Evolutionary conservation across 2,113 vertebrate genomes (phyloP), one percentile per base, ranked within the genome.

Genomic region (Pseudopipra pipra): DNA sequence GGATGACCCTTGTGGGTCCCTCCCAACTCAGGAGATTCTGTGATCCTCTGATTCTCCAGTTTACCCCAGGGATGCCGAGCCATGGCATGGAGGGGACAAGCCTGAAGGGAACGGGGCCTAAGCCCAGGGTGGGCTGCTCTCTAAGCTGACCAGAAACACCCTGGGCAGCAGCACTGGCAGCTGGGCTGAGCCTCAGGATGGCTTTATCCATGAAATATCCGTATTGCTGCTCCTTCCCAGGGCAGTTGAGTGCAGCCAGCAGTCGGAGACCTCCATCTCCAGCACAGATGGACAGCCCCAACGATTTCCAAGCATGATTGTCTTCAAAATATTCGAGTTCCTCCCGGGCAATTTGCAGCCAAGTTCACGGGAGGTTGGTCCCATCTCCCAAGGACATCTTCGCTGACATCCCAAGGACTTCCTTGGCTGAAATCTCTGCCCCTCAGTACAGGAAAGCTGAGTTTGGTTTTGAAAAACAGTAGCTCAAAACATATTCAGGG

Each of bases 41-140:
- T 41, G 35, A 3, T 33, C 55, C 55, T 62, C n/a, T 58, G 51
- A 54, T 54, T 41, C 55, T 8, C 0, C 47, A 9, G 24, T 87
- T 65, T 49, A 22, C 22, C 11, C 2, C 49, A 33, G 52, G 66
- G 16, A 93, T 79, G 68, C 78, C 47, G 93, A 92, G 78, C 66
- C 85, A 58, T 1, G 1, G 14, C 14, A 5, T 2, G 16, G 23
- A 17, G 9, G 14, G 7, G 25, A 6, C 12, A 11, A 11, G 14
- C 37, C 73, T 65, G 33, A 68, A 70, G 30, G 33, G n/a, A 19
- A 9, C 3, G 8, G 25, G 58, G n/a, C 31, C 55, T 22, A 33
- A 56, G 28, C 14, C 24, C 3, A 5, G 21, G 9, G 8, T 79
- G 47, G 73, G n/a, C 58, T 82, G 35, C 25, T 71, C 68, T n/a